Evolutionary conservation across 2,888 invertebrate species (phyloP).

Genomic region (Macrophya alboannulata): DNA sequence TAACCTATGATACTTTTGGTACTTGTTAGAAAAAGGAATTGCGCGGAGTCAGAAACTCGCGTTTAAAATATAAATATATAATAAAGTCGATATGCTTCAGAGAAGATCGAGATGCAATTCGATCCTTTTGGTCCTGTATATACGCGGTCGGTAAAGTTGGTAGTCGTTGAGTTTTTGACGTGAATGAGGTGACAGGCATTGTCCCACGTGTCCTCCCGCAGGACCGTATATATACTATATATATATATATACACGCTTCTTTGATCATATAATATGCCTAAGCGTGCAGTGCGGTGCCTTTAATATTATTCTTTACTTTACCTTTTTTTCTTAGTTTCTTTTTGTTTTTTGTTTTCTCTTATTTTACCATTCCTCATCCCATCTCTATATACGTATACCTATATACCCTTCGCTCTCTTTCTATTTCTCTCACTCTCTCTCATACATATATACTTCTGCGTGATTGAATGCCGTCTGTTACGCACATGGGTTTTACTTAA

Average conservation of each 20-base stretch:
- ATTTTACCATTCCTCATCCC: slow-evolving; percentile 11
- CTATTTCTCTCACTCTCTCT: slow-evolving; percentile 54
- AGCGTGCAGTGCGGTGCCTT: slow-evolving; percentile 69
- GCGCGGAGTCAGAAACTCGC: slow-evolving; percentile 1
- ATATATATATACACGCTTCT: slow-evolving; percentile 9
- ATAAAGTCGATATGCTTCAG: slow-evolving; percentile 71
- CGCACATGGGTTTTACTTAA: neutral
- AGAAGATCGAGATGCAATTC: slow-evolving; percentile 75
- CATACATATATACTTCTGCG: slow-evolving; percentile 44
- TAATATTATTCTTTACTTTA: slow-evolving; percentile 57
- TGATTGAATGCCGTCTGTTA: slow-evolving; percentile 53
- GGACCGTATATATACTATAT: slow-evolving; percentile 60
- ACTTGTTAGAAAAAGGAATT: too few relatives aligned
- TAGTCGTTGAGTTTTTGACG: slow-evolving; percentile 72
- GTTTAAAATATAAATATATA: slow-evolving; percentile 63
- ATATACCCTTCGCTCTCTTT: slow-evolving; percentile 3
- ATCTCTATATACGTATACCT: neutral
- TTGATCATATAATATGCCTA: slow-evolving; percentile 37
- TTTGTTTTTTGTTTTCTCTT: neutral
- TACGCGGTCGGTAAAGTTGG: slow-evolving; percentile 64
- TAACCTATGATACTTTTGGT: too few relatives aligned
- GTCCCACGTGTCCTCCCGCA: slow-evolving; percentile 69
- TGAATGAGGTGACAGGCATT: slow-evolving; percentile 75
- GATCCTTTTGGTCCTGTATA: slow-evolving; percentile 68
- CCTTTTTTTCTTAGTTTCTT: neutral